These are phyloP conservation scores for Phrixothrix hirtus DNA, from an alignment of 2,888 invertebrate genomes.

Conservation along the genomic window DNA sequence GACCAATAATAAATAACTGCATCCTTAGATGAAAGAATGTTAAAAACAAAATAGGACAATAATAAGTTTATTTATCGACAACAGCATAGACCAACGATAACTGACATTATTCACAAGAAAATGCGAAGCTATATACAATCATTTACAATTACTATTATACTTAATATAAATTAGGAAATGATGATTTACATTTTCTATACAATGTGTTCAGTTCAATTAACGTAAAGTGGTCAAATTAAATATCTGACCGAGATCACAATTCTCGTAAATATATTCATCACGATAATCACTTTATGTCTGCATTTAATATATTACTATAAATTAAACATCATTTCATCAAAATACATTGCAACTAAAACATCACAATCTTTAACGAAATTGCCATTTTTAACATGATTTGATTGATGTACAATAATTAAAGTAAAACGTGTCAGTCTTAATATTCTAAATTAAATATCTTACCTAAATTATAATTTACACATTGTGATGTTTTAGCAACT, in stretches of 20 bases:
- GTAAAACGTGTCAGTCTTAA: slow-evolving; percentile 33
- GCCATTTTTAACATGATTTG: slow-evolving; percentile 5
- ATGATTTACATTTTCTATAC: slow-evolving; percentile 46
- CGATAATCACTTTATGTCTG: slow-evolving; percentile 36
- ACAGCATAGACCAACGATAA: slow-evolving; percentile 52
- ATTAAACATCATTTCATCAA: slow-evolving; percentile 18
- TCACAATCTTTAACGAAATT: slow-evolving; percentile 13
- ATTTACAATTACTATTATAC: slow-evolving; percentile 42
- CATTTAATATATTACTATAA: too few species aligned
- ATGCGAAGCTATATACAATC: slow-evolving; percentile 53
- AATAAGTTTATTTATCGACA: slow-evolving; percentile 46
- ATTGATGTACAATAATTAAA: slow-evolving; percentile 6
- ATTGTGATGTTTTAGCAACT: slow-evolving; percentile 36
- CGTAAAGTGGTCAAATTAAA: slow-evolving; percentile 37
- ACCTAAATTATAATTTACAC: slow-evolving; percentile 15
- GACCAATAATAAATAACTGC: too few species aligned
- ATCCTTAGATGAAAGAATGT: neutral
- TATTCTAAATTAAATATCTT: slow-evolving; percentile 34
- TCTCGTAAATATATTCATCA: slow-evolving; percentile 44
- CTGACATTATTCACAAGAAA: slow-evolving; percentile 45
- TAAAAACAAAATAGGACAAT: slow-evolving; percentile 18
- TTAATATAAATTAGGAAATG: slow-evolving; percentile 48
- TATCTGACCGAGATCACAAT: slow-evolving; percentile 52
- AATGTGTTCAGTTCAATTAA: slow-evolving; percentile 47
- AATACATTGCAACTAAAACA: slow-evolving; percentile 32